Conservation (phyloP, 2,888 invertebrate genomes). For the Tenthredo amoena region DNA sequence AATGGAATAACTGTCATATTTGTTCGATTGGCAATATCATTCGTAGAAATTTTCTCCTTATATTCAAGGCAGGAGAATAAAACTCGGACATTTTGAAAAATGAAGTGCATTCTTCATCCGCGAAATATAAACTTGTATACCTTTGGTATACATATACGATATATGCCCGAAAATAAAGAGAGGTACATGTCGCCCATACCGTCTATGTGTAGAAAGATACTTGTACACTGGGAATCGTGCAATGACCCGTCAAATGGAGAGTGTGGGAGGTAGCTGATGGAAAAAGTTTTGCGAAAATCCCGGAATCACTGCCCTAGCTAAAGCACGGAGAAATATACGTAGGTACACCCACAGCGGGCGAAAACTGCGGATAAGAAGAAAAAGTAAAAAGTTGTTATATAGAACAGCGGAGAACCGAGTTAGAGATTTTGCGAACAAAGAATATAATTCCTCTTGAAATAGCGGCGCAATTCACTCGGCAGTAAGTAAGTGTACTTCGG, state of each 20-base stretch:
- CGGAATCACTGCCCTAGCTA: background rate
- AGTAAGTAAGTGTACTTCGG: background rate
- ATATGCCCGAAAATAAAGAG: background rate
- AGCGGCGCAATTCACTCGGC: background rate
- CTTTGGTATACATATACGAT: background rate
- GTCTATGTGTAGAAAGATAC: slow-evolving; percentile 1
- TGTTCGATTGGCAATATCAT: slow-evolving; percentile 26
- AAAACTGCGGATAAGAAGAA: background rate
- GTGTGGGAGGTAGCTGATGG: slow-evolving; percentile 10
- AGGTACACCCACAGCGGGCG: background rate
- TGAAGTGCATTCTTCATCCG: slow-evolving; percentile 7
- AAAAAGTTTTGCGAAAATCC: slow-evolving; percentile 30
- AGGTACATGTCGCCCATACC: background rate
- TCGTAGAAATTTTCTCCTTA: background rate
- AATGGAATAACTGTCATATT: slow-evolving; percentile 20
- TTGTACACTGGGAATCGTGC: slow-evolving; percentile 17
- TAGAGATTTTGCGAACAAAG: background rate
- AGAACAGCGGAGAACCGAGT: background rate
- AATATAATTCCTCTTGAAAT: background rate
- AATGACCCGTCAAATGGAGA: slow-evolving; percentile 44
- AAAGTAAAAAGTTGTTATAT: background rate
- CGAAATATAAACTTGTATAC: slow-evolving; percentile 13
- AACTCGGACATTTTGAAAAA: background rate
- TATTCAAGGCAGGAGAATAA: background rate
- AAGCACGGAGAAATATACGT: background rate